phyloP scores from a whole-genome alignment of 2,113 vertebrate genomes.

The Aspiorhynchus laticeps region DNA sequence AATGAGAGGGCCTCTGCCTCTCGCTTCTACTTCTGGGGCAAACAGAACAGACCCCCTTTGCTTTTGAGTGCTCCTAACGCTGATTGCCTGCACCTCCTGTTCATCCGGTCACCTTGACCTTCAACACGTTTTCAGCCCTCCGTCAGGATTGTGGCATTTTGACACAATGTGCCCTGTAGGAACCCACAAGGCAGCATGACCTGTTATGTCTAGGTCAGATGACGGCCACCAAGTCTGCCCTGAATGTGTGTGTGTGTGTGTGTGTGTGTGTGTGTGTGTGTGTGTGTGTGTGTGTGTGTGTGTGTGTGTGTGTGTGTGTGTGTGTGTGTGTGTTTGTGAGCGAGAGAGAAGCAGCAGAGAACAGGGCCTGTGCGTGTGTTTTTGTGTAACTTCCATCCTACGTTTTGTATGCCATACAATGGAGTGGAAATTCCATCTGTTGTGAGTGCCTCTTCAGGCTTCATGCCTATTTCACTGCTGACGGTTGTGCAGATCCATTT shows the following conservation, averaged over 20 bases:
- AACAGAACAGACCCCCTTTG: slow-evolving; percentile 60
- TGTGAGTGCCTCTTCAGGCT: slow-evolving; percentile 63
- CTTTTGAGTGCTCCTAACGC: slow-evolving; percentile 46
- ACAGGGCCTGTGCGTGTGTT: slow-evolving; percentile 24
- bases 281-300: slow-evolving; percentile 23
- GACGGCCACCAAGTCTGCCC: slow-evolving; percentile 60
- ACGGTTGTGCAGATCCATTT: slow-evolving; percentile 26
- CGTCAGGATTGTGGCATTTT: slow-evolving; percentile 62
- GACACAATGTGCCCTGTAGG: slow-evolving; percentile 54
- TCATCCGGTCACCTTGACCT: slow-evolving; percentile 65
- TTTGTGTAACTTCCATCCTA: slow-evolving; percentile 35
- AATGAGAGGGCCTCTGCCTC: slow-evolving; percentile 56
- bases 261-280: slow-evolving; percentile 22
- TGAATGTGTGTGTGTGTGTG: slow-evolving; percentile 2
- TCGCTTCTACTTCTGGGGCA: slow-evolving; percentile 23
- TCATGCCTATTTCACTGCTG: slow-evolving; percentile 62
- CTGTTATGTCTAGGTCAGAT: slow-evolving; percentile 71
- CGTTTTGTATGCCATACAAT: slow-evolving; percentile 36
- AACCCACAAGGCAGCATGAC: slow-evolving; percentile 51
- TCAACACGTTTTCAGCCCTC: slow-evolving; percentile 66
- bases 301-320: slow-evolving; percentile 17
- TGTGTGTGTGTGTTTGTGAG: neutral
- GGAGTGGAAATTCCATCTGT: slow-evolving; percentile 67
- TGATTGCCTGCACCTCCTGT: slow-evolving; percentile 55
- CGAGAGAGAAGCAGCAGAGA: slow-evolving; percentile 14